phyloP scores from a whole-genome alignment of 2,888 invertebrate genomes.

The Caenorhabditis sp. region DNA sequence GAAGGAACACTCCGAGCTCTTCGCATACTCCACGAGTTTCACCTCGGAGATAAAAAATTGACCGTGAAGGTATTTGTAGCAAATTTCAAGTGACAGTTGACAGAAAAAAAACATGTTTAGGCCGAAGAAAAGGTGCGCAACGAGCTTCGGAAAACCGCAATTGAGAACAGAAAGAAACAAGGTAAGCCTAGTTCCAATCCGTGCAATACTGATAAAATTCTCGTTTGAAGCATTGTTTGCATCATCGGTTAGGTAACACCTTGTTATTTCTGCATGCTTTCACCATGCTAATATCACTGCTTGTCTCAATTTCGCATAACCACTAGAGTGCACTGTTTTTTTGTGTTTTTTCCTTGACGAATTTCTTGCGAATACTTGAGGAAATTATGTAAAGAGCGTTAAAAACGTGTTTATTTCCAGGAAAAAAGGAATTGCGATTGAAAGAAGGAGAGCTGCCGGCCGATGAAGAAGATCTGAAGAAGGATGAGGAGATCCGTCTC shows the following conservation, averaged over 20 bases:
- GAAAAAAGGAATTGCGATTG: slow-evolving; percentile 62
- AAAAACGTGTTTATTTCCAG: slow-evolving; percentile 33
- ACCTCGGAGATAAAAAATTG: slow-evolving; percentile 93
- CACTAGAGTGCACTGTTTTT: slow-evolving; percentile 31
- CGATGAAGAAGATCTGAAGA: slow-evolving; percentile 75
- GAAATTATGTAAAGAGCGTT: not conserved
- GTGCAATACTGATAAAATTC: slow-evolving; percentile 24
- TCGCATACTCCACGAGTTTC: slow-evolving; percentile 91
- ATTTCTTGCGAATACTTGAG: slow-evolving; percentile 19
- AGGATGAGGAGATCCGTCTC: slow-evolving; percentile 75
- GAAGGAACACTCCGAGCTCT: slow-evolving; percentile 96
- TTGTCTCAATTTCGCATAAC: slow-evolving; percentile 17
- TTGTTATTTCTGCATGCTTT: slow-evolving; percentile 44
- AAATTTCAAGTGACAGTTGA: not conserved
- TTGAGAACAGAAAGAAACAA: slow-evolving; percentile 59
- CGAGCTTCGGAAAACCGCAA: slow-evolving; percentile 62
- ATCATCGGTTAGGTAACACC: slow-evolving; percentile 54
- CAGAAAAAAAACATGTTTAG: slow-evolving; percentile 30
- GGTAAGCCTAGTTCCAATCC: slow-evolving; percentile 49
- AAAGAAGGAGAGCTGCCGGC: slow-evolving; percentile 74
- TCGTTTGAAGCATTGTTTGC: slow-evolving; percentile 49
- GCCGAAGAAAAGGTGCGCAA: slow-evolving; percentile 73
- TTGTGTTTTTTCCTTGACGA: not conserved
- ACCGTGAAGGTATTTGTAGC: slow-evolving; percentile 87
- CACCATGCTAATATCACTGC: slow-evolving; percentile 24